Conservation (phyloP, 2,797 vertebrate genomes). For the Ceryle rudis region DNA sequence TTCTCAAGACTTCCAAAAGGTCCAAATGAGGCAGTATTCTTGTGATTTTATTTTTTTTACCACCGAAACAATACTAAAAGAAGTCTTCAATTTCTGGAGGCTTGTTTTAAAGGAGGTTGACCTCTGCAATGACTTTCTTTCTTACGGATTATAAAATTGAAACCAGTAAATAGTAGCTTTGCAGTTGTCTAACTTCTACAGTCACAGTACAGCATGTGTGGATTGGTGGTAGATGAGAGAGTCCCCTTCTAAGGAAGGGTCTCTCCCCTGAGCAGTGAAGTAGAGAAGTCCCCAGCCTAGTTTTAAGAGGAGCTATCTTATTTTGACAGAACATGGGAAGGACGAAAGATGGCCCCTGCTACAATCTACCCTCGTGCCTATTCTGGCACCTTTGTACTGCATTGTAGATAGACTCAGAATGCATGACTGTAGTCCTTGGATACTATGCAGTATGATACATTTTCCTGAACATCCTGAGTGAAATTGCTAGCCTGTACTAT, state of each 20-base stretch:
- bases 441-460: neutral
- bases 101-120: neutral
- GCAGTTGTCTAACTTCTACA: neutral
- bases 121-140: neutral
- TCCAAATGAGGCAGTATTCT: neutral
- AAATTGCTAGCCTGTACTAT: neutral
- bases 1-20: neutral
- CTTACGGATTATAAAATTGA: neutral
- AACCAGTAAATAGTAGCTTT: neutral
- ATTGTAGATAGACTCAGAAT: neutral
- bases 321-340: neutral
- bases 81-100: neutral
- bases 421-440: neutral
- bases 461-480: neutral
- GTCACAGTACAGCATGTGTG: rapidly evolving
- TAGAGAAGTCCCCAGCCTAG: neutral
- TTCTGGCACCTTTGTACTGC: neutral
- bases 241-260: neutral
- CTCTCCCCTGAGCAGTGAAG: neutral
- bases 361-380: neutral
- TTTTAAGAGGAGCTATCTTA: neutral
- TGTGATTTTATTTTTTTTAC: neutral
- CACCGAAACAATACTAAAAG: neutral
- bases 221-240: neutral
- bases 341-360: neutral